These are phyloP conservation scores for Stomorhina lunata DNA, from an alignment of 2,888 invertebrate species.

Conservation along the genomic window DNA sequence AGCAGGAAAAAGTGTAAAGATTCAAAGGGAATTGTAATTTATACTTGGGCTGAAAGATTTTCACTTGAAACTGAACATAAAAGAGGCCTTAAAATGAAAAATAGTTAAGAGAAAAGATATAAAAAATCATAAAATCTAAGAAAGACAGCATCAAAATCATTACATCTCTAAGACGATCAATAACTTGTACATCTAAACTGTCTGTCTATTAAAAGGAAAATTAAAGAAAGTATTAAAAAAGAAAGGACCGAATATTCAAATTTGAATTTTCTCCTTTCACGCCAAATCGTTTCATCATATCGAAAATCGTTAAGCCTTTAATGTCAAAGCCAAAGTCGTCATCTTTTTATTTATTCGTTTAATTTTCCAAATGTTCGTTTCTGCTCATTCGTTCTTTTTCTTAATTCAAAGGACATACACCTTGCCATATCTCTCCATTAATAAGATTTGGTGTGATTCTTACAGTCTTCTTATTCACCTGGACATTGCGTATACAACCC, in stretches of 20 bases:
- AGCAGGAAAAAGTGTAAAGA: too few relatives aligned
- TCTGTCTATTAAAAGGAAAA: neutral
- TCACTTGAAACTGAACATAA: neutral
- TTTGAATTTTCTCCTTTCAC: neutral
- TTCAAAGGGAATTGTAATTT: too few relatives aligned
- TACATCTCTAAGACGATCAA: neutral
- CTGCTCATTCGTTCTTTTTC: neutral
- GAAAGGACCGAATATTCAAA: neutral
- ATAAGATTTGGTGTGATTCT: slow-evolving; percentile 82
- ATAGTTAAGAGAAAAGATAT: neutral
- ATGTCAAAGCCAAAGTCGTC: slow-evolving; percentile 27
- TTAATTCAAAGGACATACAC: slow-evolving; percentile 90
- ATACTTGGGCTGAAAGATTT: too few relatives aligned
- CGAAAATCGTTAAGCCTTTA: slow-evolving; percentile 71
- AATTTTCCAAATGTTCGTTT: neutral
- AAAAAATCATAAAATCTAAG: neutral
- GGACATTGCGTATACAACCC: slow-evolving; percentile 88
- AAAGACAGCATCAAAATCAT: slow-evolving; percentile 17
- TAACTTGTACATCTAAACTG: neutral
- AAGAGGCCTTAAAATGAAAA: neutral
- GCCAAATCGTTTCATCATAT: slow-evolving; percentile 86
- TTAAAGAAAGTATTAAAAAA: neutral
- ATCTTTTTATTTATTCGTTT: slow-evolving; percentile 5
- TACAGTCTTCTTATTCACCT: slow-evolving; percentile 82
- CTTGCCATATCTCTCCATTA: slow-evolving; percentile 87